Base-by-base conservation (phyloP, 1,140 invertebrate genomes). In the Chironomus tepperi region DNA sequence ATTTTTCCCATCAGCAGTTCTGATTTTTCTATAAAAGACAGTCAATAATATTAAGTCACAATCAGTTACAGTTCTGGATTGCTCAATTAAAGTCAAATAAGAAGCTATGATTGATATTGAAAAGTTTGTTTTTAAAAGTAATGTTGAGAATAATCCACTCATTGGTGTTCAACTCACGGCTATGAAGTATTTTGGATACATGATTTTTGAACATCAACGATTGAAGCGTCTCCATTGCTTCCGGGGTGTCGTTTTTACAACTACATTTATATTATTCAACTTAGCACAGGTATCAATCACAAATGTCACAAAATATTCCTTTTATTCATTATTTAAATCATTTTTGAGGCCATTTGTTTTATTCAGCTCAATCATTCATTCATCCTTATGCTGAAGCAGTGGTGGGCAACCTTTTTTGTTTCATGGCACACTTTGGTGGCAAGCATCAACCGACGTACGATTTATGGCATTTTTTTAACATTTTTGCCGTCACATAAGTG, bases 161-260 rank as follows among this genome's bases (percentile, higher is more conserved):
- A 70, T 70, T 9, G 18, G 18, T 21, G 19, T 70, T 19, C 65
- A 70, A 3, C 16, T 70, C 9, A 15, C 15, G 18, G 65, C 65
- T 10, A 70, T 70, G 65, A 70, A 70, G 12, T 21, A 19, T 70
- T 70, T 70, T 21, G 65, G 65, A 6, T 70, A 70, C 19, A 70
- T 70, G 65, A 3, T 70, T 19, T 70, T 70, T 70, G 19, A 70
- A 6, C 16, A 21, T 70, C 65, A 70, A 18, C 3, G 19, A n/a
- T 70, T 70, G n/a, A 70, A 70, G 10, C 16, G 65, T 18, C 12
- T 70, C 2, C 65, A 70, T 18, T 70, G 65, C 18, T 70, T 70
- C 19, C 65, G 65, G 0, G 65, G 65, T 18, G 18, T 18, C 18
- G 8, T 70, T 10, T 70, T 70, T 18, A 70, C 16, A 10, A 16